Conservation (phyloP, 2,113 vertebrate species). For the Tragelaphus buxtoni region DNA sequence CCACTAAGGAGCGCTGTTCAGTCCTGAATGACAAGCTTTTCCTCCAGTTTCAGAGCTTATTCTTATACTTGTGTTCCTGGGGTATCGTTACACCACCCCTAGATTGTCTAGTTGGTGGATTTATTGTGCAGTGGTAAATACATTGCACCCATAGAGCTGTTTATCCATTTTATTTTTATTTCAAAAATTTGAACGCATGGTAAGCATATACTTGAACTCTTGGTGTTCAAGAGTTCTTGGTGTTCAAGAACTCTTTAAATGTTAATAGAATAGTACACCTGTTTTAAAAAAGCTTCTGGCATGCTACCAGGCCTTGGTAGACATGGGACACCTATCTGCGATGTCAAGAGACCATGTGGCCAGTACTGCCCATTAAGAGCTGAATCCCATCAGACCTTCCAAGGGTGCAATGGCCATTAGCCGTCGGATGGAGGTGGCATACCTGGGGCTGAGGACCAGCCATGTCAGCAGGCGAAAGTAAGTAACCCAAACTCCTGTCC, state of each 20-base stretch:
- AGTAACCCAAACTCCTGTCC: neutral
- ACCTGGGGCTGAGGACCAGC: neutral
- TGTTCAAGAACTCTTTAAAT: neutral
- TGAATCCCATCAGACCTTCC: neutral
- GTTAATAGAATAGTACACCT: neutral
- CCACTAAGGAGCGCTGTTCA: neutral
- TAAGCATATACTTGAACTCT: neutral
- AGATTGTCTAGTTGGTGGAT: neutral
- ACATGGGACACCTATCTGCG: rapidly evolving
- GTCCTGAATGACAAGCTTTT: neutral
- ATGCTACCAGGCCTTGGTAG: neutral
- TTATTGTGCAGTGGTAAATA: neutral
- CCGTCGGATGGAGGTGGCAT: rapidly evolving
- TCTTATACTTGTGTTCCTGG: neutral
- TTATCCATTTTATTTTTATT: neutral
- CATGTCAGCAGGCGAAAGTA: too few relatives aligned
- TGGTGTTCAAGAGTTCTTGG: neutral
- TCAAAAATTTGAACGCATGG: neutral
- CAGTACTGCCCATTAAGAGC: neutral
- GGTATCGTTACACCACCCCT: neutral
- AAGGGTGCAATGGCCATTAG: rapidly evolving
- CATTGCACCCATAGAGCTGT: neutral
- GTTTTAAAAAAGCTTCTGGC: neutral
- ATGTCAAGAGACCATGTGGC: rapidly evolving
- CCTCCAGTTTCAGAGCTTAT: neutral